These are phyloP conservation scores for Lordiphosa andalusiaca DNA, from an alignment of 2,888 invertebrate species.

Conservation along the genomic window DNA sequence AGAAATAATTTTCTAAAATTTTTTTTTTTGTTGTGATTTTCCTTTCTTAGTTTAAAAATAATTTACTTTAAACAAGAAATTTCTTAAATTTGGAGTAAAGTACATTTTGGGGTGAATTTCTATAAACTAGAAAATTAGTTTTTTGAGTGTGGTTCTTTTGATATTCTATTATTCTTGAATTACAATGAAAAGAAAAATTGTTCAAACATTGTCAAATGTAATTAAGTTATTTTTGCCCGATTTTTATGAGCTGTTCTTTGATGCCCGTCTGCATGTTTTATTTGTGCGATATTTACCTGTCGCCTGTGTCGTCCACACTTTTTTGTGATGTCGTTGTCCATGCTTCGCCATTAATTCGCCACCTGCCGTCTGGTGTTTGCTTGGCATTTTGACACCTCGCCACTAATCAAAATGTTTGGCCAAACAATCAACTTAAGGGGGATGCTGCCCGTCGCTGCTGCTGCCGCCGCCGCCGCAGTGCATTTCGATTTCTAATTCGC, in stretches of 20 bases:
- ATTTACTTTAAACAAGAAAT: too few relatives aligned
- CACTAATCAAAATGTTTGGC: conserved; percentile 57
- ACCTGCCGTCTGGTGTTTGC: conserved; percentile 54
- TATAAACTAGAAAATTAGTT: too few relatives aligned
- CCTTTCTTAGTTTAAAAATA: too few relatives aligned
- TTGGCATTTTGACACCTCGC: conserved; percentile 42
- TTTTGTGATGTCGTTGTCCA: conserved; percentile 31
- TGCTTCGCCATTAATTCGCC: conserved; percentile 28
- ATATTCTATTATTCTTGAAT: too few relatives aligned
- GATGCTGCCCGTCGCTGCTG: conserved; percentile 36
- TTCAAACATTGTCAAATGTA: too few relatives aligned
- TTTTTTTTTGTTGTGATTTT: too few relatives aligned
- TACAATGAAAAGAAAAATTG: too few relatives aligned
- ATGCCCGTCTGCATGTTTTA: conserved; percentile 17
- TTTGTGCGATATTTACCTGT: conserved; percentile 30
- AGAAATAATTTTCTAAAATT: too few relatives aligned
- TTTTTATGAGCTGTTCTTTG: conserved; percentile 47
- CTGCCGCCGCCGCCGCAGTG: conserved; percentile 20
- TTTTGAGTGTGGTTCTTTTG: too few relatives aligned
- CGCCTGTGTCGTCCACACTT: conserved; percentile 19
- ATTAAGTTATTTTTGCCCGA: conserved; percentile 46
- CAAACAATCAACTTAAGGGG: conserved; percentile 43
- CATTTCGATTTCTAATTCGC: conserved; percentile 29
- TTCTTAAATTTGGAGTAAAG: too few relatives aligned
- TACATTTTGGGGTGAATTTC: too few relatives aligned